Evolutionary conservation across 2,113 vertebrate species (phyloP), one percentile per base, ranked within the genome.

Genomic region (Centropus unirufus): DNA sequence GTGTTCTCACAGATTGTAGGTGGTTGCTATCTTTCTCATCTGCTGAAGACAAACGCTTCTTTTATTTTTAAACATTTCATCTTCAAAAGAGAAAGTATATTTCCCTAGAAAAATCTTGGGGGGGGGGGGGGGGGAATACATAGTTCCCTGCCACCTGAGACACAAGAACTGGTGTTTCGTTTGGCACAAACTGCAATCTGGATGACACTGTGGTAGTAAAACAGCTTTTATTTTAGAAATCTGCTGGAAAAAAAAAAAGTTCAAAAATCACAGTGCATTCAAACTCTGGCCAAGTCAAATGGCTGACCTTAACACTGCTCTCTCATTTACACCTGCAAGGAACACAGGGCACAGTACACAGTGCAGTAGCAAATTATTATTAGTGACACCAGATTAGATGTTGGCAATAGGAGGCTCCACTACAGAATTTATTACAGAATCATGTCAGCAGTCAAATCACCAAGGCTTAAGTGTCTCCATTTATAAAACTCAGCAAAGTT

Each of bases 41-140:
- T 87, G 57, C 77, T 78, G 77, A 62, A 94, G 90, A 96, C 85
- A 96, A 96, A 93, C 0, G 49, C 86, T 94, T 79, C 72, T 67
- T 93, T 86, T 95, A 96, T 95, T 95, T 95, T 94, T 96, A 94
- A 94, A 86, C 83, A 95, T 92, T 94, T 93, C 95, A 57, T 81
- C 94, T 90, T 92, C 66, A 81, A 81, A 92, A 94, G 89, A 92
- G 42, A 78, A 95, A 94, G 89, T 89, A 42, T 57, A 81, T 95
- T 93, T 93, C 85, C 92, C 89, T 44, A 75, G 64, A 72, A 96
- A 92, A 86, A 93, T 80, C 49, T 74, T 47, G 13, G 18, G 16
- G 34, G 8, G 32, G 34, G 8, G 51, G 36, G 9, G 36, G 36
- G 36, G 9, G 14, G 24, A 91, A 92, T 36, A 57, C 24, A 51